Percentiles rank a stretch among this genome's conserved stretches.
These are phyloP conservation scores for Empis livida DNA, from an alignment of 2,888 invertebrate genomes.

Conservation along the genomic window DNA sequence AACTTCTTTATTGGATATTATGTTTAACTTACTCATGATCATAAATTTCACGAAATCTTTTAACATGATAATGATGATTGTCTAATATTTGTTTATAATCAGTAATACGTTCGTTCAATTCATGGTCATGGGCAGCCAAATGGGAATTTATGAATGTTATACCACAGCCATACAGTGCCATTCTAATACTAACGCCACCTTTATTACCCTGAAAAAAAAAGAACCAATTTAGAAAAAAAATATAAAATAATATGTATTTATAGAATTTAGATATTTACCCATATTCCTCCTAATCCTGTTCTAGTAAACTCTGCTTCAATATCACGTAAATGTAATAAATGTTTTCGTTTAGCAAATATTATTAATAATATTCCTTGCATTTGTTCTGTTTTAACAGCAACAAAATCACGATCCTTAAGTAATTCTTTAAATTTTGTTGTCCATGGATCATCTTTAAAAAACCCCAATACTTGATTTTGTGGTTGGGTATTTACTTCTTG, in stretches of 20 bases:
- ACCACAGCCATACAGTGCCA: slow-evolving; percentile 79
- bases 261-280: slow-evolving; percentile 48
- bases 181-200: slow-evolving; percentile 79
- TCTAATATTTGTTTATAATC: slow-evolving; percentile 81
- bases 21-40: slow-evolving; percentile 69
- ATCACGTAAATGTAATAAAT: slow-evolving; percentile 67
- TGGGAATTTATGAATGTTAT: slow-evolving; percentile 82
- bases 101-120: slow-evolving; percentile 68
- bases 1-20: too few species aligned
- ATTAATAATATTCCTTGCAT: slow-evolving; percentile 73
- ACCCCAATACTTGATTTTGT: slow-evolving; percentile 68
- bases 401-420: slow-evolving; percentile 54
- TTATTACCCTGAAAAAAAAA: slow-evolving; percentile 77
- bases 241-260: neutral
- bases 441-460: slow-evolving; percentile 78
- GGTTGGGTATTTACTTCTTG: slow-evolving; percentile 86
- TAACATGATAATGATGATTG: slow-evolving; percentile 64
- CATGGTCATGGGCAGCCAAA: slow-evolving; percentile 78
- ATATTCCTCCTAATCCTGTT: slow-evolving; percentile 83
- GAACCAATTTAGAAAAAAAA: too few species aligned
- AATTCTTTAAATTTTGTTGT: slow-evolving; percentile 58
- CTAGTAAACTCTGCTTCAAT: slow-evolving; percentile 79
- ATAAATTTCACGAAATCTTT: slow-evolving; percentile 68
- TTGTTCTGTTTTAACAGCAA: slow-evolving; percentile 65
- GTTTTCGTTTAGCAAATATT: slow-evolving; percentile 63